phyloP scores from a whole-genome alignment of 2,113 vertebrate genomes.

The Cyanoliseus patagonus region DNA sequence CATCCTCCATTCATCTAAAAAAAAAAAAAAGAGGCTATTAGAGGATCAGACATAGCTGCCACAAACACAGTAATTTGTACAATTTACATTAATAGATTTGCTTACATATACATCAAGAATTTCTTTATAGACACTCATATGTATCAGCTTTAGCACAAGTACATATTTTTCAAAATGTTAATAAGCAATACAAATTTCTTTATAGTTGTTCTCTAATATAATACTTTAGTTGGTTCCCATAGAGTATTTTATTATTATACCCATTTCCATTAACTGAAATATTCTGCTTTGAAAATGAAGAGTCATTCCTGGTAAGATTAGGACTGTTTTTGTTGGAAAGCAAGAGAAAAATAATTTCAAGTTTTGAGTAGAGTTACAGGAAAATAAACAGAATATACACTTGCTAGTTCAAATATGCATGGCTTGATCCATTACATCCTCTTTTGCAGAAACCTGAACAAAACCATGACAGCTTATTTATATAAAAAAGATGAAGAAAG shows the following conservation, averaged over 20 bases:
- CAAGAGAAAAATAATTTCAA: not conserved
- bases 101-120: not conserved
- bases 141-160: not conserved
- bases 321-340: not conserved
- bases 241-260: not conserved
- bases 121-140: not conserved
- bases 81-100: not conserved
- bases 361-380: not conserved
- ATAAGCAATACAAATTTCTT: not conserved
- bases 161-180: not conserved
- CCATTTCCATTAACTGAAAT: not conserved
- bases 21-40: not conserved
- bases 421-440: not conserved
- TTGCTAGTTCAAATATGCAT: not conserved
- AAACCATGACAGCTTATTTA: not conserved
- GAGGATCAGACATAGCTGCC: not conserved
- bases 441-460: not conserved
- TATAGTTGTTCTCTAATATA: not conserved
- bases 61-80: not conserved
- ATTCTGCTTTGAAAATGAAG: not conserved
- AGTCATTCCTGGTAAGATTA: not conserved
- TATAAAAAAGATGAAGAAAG: not conserved
- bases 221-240: not conserved
- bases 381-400: not conserved
- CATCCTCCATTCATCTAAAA: accelerated